phyloP scores from a whole-genome alignment of 2,113 vertebrate genomes.

The Platycercus adscitus region DNA sequence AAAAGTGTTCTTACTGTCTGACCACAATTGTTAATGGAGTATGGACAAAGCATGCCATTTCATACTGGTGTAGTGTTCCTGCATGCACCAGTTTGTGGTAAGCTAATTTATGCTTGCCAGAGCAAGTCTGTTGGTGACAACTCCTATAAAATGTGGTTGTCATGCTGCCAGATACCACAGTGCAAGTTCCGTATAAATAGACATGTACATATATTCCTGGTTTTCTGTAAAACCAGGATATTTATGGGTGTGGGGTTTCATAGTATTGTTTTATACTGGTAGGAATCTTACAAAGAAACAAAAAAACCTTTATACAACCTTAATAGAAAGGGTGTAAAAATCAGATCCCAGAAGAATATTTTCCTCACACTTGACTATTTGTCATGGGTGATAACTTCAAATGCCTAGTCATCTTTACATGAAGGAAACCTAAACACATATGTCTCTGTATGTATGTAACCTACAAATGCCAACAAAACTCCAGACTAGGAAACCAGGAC shows the following conservation, averaged over 20 bases:
- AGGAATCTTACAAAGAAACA: background rate
- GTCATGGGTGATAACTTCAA: background rate
- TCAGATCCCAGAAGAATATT: background rate
- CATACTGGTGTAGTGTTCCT: background rate
- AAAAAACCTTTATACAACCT: accelerated
- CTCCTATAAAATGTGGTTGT: background rate
- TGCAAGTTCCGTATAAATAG: background rate
- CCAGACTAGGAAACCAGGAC: background rate
- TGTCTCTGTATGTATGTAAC: background rate
- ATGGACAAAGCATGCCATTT: background rate
- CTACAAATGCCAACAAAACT: background rate
- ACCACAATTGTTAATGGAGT: accelerated
- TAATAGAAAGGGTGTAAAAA: background rate
- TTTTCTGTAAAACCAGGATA: background rate
- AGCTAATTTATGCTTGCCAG: background rate
- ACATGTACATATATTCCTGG: background rate
- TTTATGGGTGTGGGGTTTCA: background rate
- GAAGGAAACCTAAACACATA: accelerated
- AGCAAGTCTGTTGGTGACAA: background rate
- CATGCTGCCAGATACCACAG: background rate
- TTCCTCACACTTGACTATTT: accelerated
- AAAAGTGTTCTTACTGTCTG: background rate
- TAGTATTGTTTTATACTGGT: background rate
- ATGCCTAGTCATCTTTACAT: background rate
- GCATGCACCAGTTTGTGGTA: background rate